A percentile compares a stretch with the other conserved stretches of the same genome.
Conservation (phyloP, 2,113 vertebrate genomes). For the Erythrocercus mccallii region DNA sequence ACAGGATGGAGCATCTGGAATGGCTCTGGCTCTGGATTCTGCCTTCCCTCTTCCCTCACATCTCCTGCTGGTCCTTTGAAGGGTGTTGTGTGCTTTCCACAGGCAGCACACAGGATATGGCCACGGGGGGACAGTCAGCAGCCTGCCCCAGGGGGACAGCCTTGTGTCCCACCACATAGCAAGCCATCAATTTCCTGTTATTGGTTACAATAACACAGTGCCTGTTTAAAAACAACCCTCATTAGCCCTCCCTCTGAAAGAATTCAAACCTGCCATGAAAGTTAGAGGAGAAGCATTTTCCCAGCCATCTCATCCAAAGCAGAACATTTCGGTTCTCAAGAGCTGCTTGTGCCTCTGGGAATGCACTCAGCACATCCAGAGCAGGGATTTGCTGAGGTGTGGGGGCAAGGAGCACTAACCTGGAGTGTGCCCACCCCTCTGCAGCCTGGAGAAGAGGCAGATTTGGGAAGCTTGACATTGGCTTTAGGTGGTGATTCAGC, state of each 20-base stretch:
- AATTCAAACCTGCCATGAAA: constrained; percentile 30
- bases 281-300: constrained; percentile 10
- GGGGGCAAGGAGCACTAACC: background rate
- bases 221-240: background rate
- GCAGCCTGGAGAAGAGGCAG: background rate
- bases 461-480: background rate
- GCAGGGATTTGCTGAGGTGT: background rate
- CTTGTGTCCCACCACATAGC: background rate
- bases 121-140: background rate
- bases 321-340: rapidly evolving
- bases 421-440: too few species aligned
- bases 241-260: background rate
- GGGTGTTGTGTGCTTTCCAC: rapidly evolving
- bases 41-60: background rate
- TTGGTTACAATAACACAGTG: background rate
- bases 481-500: background rate
- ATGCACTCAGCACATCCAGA: rapidly evolving
- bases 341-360: background rate
- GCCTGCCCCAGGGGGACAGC: background rate
- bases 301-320: background rate
- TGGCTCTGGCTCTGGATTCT: background rate
- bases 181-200: constrained; percentile 29
- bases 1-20: background rate
- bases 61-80: background rate
- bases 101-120: background rate